phyloP scores from a whole-genome alignment of 2,797 vertebrate species.

The Hyperoplus immaculatus region DNA sequence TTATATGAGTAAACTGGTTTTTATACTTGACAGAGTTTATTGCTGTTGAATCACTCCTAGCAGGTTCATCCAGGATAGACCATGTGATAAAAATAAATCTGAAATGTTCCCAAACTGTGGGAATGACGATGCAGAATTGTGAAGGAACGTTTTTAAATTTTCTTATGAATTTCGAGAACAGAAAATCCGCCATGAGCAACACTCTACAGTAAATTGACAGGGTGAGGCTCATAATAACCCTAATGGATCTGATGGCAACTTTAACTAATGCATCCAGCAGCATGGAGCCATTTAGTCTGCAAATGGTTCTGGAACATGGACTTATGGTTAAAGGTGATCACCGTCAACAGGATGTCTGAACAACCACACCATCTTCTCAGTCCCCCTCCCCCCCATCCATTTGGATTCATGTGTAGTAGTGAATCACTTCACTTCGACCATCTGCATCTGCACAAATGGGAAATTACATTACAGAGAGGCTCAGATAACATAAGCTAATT shows the following conservation, averaged over 20 bases:
- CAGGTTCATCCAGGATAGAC: background rate
- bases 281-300: constrained; percentile 45
- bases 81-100: too few species aligned
- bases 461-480: constrained; percentile 39
- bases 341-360: constrained; percentile 29
- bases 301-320: constrained; percentile 16
- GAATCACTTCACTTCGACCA: constrained; percentile 22
- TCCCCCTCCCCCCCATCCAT: background rate
- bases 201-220: background rate
- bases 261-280: constrained; percentile 35
- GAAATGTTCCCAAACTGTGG: background rate
- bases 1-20: background rate
- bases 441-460: constrained; percentile 19
- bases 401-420: constrained; percentile 20
- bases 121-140: background rate
- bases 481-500: constrained; percentile 39
- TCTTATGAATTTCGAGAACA: background rate
- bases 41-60: background rate
- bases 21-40: background rate
- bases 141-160: background rate
- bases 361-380: background rate
- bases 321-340: constrained; percentile 10
- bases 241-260: constrained; percentile 10
- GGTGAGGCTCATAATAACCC: constrained; percentile 8
- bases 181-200: background rate